Conservation (phyloP, 1,140 invertebrate genomes). For the Plodia interpunctella region DNA sequence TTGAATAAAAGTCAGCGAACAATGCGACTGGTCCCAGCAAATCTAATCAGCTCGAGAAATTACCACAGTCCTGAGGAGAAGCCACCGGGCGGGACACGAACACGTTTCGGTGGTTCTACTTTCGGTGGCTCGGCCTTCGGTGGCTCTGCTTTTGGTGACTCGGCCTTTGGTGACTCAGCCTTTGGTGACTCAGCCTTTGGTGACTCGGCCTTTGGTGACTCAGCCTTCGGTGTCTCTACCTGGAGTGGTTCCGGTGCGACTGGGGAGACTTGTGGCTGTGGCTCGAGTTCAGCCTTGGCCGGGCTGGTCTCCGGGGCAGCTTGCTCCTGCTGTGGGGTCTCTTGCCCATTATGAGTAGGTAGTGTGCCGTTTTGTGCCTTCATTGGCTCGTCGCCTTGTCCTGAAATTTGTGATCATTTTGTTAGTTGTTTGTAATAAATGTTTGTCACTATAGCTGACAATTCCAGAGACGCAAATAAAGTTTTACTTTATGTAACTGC, state of each 20-base stretch:
- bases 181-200: constrained; percentile 29
- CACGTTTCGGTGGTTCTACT: constrained; percentile 54
- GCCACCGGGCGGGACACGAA: constrained; percentile 78
- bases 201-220: background rate
- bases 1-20: background rate
- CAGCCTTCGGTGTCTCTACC: background rate
- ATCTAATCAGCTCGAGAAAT: constrained; percentile 29
- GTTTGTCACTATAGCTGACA: too few relatives aligned
- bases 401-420: constrained; percentile 26
- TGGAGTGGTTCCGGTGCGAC: too few relatives aligned
- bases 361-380: constrained; percentile 41
- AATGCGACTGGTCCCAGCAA: constrained; percentile 40
- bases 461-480: too few relatives aligned
- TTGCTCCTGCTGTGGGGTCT: constrained; percentile 22
- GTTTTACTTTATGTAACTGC: too few relatives aligned
- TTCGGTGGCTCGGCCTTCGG: constrained; percentile 8
- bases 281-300: constrained; percentile 11
- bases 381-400: constrained; percentile 34
- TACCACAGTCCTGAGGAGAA: constrained; percentile 79
- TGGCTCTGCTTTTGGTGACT: constrained; percentile 20
- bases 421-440: background rate
- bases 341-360: constrained; percentile 43
- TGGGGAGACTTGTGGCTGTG: constrained; percentile 13
- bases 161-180: constrained; percentile 26
- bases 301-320: constrained; percentile 15